Evolutionary conservation across 2,888 invertebrate species (phyloP), one percentile per base, ranked within the genome.

Genomic region (Tinea semifulvella): DNA sequence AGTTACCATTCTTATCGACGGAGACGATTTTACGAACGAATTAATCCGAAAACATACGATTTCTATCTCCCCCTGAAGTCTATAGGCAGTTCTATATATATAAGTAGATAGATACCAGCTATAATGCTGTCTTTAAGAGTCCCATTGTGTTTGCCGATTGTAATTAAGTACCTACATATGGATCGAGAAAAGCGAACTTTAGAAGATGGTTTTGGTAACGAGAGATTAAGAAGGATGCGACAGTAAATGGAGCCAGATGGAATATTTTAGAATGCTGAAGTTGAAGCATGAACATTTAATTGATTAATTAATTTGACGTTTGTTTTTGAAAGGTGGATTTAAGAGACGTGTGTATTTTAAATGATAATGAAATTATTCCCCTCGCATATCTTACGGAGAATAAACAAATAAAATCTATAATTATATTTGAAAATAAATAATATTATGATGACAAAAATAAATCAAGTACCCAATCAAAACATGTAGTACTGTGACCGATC

Each of bases 21-120:
- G 72, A 72, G 77, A 77, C 79, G 79, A 80, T 80, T 80, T 80
- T 74, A 77, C 79, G 79, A 80, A 75, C 76, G 79, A 80, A 80
- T 80, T 77, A 77, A 77, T 79, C 74, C 75, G 73, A 77, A 80
- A 80, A 77, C 79, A 79, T 76, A 79, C 76, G 79, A 77, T 74
- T 71, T 61, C 64, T 72, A 75, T 75, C 75, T 74, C 69, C 77
- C 71, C 64, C 64, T 59, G n/a, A 53, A 58, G 63, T 58, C 63
- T 63, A 57, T 56, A 55, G 55, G 18, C 38, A 8, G 17, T 27
- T n/a, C 38, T 17, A 3, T 38, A 18, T 18, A 22, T 22, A 39
- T 39, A 17, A 11, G 38, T 22, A 45, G 26, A 44, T 11, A 38
- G 16, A 22, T 39, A 18, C 3, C 10, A 11, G 13, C 19, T 27